Conservation (phyloP, 2,797 vertebrate genomes). For the Megalops cyprinoides region DNA sequence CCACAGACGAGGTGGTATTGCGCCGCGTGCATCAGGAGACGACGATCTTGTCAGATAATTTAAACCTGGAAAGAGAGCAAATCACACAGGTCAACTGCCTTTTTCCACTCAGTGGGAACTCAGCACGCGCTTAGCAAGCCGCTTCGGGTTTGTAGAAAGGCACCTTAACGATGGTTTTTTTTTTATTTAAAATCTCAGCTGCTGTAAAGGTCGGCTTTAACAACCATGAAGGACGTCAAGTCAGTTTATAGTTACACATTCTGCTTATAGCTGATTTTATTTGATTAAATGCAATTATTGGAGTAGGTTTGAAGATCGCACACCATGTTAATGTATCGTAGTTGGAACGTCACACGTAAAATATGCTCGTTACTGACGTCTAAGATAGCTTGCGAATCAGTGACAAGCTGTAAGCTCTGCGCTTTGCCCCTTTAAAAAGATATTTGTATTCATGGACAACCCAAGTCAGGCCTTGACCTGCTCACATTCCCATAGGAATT, state of each 20-base stretch:
- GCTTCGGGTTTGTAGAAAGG: background rate
- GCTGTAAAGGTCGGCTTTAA: background rate
- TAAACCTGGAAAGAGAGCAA: slow-evolving; percentile 84
- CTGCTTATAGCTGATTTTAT: background rate
- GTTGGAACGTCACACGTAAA: slow-evolving; percentile 3
- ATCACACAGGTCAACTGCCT: slow-evolving; percentile 72
- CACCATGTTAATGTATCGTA: background rate
- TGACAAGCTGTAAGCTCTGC: background rate
- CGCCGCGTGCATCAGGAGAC: slow-evolving; percentile 77
- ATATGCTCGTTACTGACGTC: background rate
- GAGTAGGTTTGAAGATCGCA: background rate
- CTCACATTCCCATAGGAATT: background rate
- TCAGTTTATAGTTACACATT: background rate
- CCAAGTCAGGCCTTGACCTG: background rate
- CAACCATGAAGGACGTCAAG: background rate
- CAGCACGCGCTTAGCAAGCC: slow-evolving; percentile 13
- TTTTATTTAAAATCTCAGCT: background rate
- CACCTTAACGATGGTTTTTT: background rate
- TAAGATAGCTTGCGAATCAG: background rate
- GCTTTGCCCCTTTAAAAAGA: background rate
- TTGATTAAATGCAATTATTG: slow-evolving; percentile 21
- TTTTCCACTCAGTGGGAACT: slow-evolving; percentile 39
- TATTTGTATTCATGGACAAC: background rate
- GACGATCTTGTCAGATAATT: slow-evolving; percentile 79
- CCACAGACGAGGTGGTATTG: slow-evolving; percentile 72